Evolutionary conservation across 2,797 vertebrate species (phyloP), one percentile per base, ranked within the genome.

Genomic region (Gobionotothen gibberifrons): DNA sequence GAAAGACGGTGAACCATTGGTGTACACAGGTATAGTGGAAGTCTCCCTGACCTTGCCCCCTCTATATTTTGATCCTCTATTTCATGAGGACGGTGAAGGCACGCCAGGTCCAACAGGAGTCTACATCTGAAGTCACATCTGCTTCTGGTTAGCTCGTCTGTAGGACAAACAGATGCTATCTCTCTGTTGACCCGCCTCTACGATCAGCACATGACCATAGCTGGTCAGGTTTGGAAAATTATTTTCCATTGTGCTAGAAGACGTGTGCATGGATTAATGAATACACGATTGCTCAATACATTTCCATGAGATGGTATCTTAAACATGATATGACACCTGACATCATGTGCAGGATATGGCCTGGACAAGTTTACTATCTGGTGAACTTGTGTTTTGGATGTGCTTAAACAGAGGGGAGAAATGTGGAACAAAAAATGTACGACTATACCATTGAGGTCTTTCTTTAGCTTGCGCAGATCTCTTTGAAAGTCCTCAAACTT

Each of bases 401-500:
- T 52, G 44, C 47, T 76, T 16, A 59, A 74, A 62, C 13, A 13
- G 11, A 47, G 19, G 1, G 10, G 21, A 55, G 76, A 51, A 13
- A 29, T 53, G 36, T 60, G 59, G 42, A 67, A 55, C 51, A 53
- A 12, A 9, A n/a, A 11, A 46, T n/a, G 68, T 76, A n/a, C 43
- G n/a, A 70, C 36, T 47, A 72, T 94, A 98, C 97, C 96, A 81
- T 94, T 94, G 55, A 99, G 92, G 88, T 99, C 98, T 94, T 97
- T 98, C 87, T 94, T 97, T 73, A 98, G 91, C 89, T 98, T 99
- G 67, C 96, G 94, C 36, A 99, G 95, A 86, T 99, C 98, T 89
- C 95, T 97, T 71, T 97, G 95, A 94, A 98, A 99, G 83, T 99
- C 98, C 39, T 99, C 97, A 91, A 99, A 98, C 90, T 98, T 99